Percentiles rank a stretch among this genome's conserved stretches.
Evolutionary conservation across 2,888 invertebrate species (phyloP).

Genomic region (Sinelater perroti): DNA sequence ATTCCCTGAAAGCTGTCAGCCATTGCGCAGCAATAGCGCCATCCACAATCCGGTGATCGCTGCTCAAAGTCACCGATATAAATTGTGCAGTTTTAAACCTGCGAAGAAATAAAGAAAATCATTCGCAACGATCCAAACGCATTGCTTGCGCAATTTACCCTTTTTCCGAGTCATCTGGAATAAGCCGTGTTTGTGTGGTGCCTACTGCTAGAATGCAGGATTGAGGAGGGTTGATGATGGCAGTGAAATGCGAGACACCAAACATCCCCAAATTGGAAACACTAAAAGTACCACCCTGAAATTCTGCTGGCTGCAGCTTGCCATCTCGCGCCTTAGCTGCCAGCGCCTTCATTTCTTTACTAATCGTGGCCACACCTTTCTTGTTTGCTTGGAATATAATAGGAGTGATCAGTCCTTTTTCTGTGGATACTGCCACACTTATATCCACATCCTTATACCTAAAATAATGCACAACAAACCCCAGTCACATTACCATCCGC

Average conservation of each 20-base stretch:
- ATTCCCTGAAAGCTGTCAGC: constrained; percentile 88
- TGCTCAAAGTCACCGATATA: constrained; percentile 92
- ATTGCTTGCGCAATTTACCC: too few relatives aligned
- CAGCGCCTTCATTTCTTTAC: constrained; percentile 78
- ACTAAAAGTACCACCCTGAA: constrained; percentile 95
- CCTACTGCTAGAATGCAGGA: constrained; percentile 94
- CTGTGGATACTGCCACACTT: constrained; percentile 96
- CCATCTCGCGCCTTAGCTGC: constrained; percentile 89
- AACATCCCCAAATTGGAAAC: constrained; percentile 97
- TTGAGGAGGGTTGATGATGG: constrained; percentile 97
- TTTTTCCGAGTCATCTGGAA: constrained; percentile 76
- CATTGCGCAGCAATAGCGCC: constrained; percentile 98
- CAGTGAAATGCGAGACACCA: constrained; percentile 86
- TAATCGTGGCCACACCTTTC: constrained; percentile 88
- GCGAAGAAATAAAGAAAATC: constrained; percentile 43
- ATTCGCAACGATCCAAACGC: too few relatives aligned
- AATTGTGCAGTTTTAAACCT: constrained; percentile 79
- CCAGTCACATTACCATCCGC: too few relatives aligned
- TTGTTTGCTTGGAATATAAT: constrained; percentile 92
- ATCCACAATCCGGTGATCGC: constrained; percentile 97
- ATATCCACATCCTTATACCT: constrained; percentile 93
- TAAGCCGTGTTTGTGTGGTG: constrained; percentile 75
- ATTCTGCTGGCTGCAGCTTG: constrained; percentile 91
- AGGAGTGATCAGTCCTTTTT: constrained; percentile 94
- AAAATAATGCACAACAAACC: constrained; percentile 43